These are phyloP conservation scores for Sebastes variabilis DNA, from an alignment of 2,797 vertebrate species.

Conservation along the genomic window DNA sequence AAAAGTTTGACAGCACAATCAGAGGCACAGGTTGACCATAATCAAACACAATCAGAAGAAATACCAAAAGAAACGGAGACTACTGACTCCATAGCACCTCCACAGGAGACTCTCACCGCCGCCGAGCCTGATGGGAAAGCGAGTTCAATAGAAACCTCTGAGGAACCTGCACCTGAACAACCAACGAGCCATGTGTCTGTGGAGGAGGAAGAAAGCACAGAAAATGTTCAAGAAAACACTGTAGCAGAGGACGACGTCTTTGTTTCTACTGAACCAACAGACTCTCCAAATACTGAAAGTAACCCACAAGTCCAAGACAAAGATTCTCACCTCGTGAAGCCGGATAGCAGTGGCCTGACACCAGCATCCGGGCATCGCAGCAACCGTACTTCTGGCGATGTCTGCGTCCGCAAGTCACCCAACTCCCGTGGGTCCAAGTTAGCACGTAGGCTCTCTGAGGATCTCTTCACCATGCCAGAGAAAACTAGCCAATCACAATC, in stretches of 20 bases:
- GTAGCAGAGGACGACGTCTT: conserved; percentile 5
- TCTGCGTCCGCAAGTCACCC: conserved; percentile 71
- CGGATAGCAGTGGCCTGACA: not conserved
- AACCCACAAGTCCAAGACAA: conserved; percentile 12
- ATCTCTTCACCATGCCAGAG: conserved; percentile 75
- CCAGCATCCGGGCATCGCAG: not conserved
- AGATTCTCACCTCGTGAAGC: not conserved
- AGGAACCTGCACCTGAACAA: not conserved
- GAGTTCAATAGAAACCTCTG: not conserved
- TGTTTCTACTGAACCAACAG: not conserved
- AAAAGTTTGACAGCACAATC: not conserved
- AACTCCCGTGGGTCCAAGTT: conserved; percentile 55
- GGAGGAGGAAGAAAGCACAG: not conserved
- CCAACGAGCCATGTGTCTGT: not conserved
- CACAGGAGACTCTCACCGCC: not conserved
- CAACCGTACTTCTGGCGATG: conserved; percentile 61
- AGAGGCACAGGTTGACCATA: not conserved
- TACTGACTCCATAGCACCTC: not conserved
- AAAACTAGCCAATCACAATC: conserved; percentile 18
- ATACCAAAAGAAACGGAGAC: conserved; percentile 3
- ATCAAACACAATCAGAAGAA: conserved; percentile 28
- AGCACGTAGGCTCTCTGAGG: conserved; percentile 61
- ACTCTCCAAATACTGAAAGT: not conserved
- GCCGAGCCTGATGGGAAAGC: conserved; percentile 5
- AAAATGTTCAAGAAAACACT: conserved; percentile 8